Conservation (phyloP, 2,797 vertebrate species). For the Danio choprae region DNA sequence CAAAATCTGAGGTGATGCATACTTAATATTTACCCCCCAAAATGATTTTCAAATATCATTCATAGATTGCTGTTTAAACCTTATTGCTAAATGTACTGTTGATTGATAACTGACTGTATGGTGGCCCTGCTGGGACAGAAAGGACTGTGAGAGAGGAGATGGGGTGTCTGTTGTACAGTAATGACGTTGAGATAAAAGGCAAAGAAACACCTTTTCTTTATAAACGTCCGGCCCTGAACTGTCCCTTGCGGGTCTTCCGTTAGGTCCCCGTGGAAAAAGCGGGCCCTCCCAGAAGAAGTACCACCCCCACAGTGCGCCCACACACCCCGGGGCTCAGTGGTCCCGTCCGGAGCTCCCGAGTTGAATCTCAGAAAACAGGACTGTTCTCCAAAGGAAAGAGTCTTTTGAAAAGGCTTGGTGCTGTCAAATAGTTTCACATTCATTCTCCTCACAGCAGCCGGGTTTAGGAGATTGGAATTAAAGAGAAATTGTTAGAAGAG, state of each 20-base stretch:
- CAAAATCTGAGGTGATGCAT: not conserved
- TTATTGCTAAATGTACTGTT: constrained; percentile 22
- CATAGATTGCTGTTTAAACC: constrained; percentile 49
- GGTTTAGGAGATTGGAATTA: not conserved
- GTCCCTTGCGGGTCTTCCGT: constrained; percentile 87
- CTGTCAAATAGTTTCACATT: constrained; percentile 83
- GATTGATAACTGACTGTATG: constrained; percentile 56
- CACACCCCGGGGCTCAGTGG: constrained; percentile 85
- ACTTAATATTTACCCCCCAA: not conserved
- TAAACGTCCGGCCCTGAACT: constrained; percentile 79
- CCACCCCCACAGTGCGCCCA: constrained; percentile 88
- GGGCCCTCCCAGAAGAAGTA: constrained; percentile 87
- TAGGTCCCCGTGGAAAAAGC: constrained; percentile 96
- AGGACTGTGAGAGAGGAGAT: constrained; percentile 65
- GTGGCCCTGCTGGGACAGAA: constrained; percentile 72
- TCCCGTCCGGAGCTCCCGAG: constrained; percentile 85
- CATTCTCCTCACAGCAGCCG: not conserved
- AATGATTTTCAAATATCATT: not conserved
- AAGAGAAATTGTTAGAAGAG: constrained; percentile 59
- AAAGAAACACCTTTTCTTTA: constrained; percentile 62
- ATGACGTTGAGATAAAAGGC: constrained; percentile 68
- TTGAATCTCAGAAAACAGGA: constrained; percentile 94
- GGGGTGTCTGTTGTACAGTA: constrained; percentile 64
- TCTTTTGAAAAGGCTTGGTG: constrained; percentile 91
- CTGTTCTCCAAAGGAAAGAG: constrained; percentile 96